phyloP scores from a whole-genome alignment of 2,888 invertebrate species.

The Atrina japonica region DNA sequence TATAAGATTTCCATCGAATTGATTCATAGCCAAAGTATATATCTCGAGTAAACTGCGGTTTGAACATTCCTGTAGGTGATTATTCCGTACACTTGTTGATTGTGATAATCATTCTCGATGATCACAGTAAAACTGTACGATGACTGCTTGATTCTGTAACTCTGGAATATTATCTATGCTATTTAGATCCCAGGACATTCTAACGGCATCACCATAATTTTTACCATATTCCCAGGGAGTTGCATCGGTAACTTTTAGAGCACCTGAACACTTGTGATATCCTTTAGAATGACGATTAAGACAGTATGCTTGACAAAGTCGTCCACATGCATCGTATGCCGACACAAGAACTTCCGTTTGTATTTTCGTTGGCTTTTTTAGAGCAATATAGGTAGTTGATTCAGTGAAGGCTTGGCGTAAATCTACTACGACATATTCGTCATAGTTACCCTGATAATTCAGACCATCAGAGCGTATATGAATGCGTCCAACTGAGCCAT shows the following conservation, averaged over 20 bases:
- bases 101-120: slow-evolving; percentile 17
- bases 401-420: slow-evolving; percentile 50
- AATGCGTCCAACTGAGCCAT: slow-evolving; percentile 43
- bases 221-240: slow-evolving; percentile 48
- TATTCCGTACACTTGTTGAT: too few species aligned
- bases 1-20: too few species aligned
- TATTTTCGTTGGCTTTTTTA: slow-evolving; percentile 46
- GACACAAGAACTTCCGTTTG: slow-evolving; percentile 51
- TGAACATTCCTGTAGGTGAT: too few species aligned
- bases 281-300: slow-evolving; percentile 19
- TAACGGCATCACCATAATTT: slow-evolving; percentile 47
- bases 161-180: slow-evolving; percentile 33
- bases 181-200: slow-evolving; percentile 36
- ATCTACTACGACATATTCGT: slow-evolving; percentile 55
- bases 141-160: slow-evolving; percentile 27
- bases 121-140: slow-evolving; percentile 47
- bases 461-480: slow-evolving; percentile 56
- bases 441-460: slow-evolving; percentile 59
- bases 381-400: slow-evolving; percentile 53
- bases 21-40: too few species aligned
- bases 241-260: slow-evolving; percentile 45
- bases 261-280: slow-evolving; percentile 51
- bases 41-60: too few species aligned
- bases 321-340: slow-evolving; percentile 62
- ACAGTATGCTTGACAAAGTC: slow-evolving; percentile 56